Conservation (phyloP, 1,140 invertebrate species). For the Bilobella aurantiaca region DNA sequence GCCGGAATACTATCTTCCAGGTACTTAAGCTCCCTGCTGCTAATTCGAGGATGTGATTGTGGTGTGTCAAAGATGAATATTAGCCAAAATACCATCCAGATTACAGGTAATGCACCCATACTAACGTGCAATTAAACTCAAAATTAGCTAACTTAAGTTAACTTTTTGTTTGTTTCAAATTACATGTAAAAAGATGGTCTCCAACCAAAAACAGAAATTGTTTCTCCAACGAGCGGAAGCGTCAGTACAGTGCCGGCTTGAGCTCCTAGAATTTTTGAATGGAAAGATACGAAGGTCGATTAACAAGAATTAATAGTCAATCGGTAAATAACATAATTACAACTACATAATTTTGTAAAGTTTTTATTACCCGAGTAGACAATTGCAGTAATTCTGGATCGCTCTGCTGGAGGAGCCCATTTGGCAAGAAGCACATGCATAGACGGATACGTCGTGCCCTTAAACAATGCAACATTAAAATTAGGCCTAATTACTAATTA, state of each 20-base stretch:
- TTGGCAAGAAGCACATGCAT: conserved; percentile 45
- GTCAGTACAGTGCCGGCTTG: conserved; percentile 70
- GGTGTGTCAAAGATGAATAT: conserved; percentile 74
- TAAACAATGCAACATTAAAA: conserved; percentile 36
- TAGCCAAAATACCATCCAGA: conserved; percentile 78
- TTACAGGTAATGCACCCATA: conserved; percentile 60
- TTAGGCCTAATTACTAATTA: background rate
- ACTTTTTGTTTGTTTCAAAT: background rate
- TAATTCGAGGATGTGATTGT: conserved; percentile 71
- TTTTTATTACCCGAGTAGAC: conserved; percentile 31
- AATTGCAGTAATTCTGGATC: conserved; percentile 35
- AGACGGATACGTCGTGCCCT: conserved; percentile 65
- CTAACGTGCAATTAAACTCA: conserved; percentile 47
- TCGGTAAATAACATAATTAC: no score
- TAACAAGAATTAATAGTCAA: no score
- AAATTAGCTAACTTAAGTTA: background rate
- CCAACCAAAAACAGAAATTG: conserved; percentile 58
- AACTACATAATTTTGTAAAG: background rate
- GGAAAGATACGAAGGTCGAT: no score
- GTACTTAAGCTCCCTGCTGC: conserved; percentile 59
- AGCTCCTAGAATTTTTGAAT: conserved; percentile 45
- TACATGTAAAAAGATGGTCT: conserved; percentile 67
- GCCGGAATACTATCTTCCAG: conserved; percentile 65
- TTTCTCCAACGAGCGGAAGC: conserved; percentile 65
- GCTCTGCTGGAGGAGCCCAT: conserved; percentile 45